Base-by-base conservation (phyloP, 2,113 vertebrate species). In the Orycteropus afer region DNA sequence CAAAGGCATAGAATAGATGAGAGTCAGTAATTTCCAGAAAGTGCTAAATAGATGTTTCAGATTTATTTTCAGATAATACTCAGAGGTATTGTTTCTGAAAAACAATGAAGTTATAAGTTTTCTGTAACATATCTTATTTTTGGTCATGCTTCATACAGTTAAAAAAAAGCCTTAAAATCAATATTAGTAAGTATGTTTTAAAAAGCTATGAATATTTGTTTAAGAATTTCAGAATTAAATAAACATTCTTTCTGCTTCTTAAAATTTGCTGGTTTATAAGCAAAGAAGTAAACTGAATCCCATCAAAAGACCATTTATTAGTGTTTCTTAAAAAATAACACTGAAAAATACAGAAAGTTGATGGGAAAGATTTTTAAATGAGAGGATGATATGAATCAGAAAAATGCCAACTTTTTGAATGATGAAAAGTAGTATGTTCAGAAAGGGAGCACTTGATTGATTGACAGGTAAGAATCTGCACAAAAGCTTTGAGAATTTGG, bases 371-470 rank as follows among this genome's bases (percentile, higher is more conserved):
- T 63, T 90, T 93, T 92, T 65, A 65, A 89, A 84, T 20, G 25
- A 84, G 25, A 63, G n/a, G 53, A 40, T 74, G 51, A 80, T 92
- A 59, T 95, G 67, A 87, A 82, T 76, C 65, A 89, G 0, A 85
- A 82, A 73, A 84, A 74, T 82, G 83, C 86, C 86, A 94, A 42
- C n/a, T 86, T 81, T 67, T 59, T 87, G 57, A 93, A 89, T 42
- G 67, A 82, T 90, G 51, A 71, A 95, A 92, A 89, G n/a, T 32
- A 91, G 14, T 45, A 23, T 79, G 49, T 90, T 96, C 86, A 65
- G 65, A 91, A 95, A 65, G 9, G 5, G 45, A 95, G 32, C 34
- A 77, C 84, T 77, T 92, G 80, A 95, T 77, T 92, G 80, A 95
- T 11, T 95, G 94, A 90, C n/a, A 83, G 65, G 59, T 73, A 25